Percentiles rank a stretch among this genome's conserved stretches.
These are phyloP conservation scores for Drosophila austrosaltans DNA, from an alignment of 2,888 invertebrate species.

Conservation along the genomic window DNA sequence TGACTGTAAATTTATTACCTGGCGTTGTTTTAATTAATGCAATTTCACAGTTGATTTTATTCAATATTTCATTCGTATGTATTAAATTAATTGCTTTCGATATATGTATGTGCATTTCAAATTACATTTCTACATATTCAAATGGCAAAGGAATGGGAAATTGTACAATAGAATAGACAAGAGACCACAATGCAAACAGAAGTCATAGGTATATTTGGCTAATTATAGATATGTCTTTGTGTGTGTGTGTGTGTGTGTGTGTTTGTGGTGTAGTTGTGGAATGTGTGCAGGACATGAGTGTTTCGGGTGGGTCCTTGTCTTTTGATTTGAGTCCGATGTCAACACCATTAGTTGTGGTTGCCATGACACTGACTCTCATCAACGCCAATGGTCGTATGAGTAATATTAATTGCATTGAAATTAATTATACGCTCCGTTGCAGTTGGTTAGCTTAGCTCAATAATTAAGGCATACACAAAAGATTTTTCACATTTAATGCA, in stretches of 20 bases:
- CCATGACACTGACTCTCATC: neutral
- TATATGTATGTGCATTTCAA: neutral
- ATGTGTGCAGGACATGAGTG: conserved; percentile 4
- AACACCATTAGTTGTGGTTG: conserved; percentile 25
- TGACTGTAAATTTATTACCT: conserved; percentile 45
- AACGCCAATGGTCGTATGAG: conserved; percentile 48
- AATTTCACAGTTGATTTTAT: conserved; percentile 57
- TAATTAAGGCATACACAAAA: conserved; percentile 26
- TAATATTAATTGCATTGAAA: conserved; percentile 64
- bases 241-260: conserved; percentile 1
- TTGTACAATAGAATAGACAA: neutral
- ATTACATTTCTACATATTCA: conserved; percentile 11
- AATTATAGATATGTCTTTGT: conserved; percentile 40
- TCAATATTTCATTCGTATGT: conserved; percentile 37
- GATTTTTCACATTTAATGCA: conserved; percentile 18
- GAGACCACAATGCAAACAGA: conserved; percentile 11
- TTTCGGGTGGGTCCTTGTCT: conserved; percentile 18
- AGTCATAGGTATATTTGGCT: conserved; percentile 42
- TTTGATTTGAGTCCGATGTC: conserved; percentile 9
- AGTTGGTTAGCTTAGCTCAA: conserved; percentile 23
- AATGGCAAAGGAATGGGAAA: neutral
- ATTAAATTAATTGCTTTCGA: neutral
- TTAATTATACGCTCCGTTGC: conserved; percentile 71
- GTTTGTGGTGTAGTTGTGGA: conserved; percentile 3
- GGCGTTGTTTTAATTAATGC: conserved; percentile 52